These are phyloP conservation scores for Platycercus adscitus DNA, from an alignment of 2,113 vertebrate genomes.

Conservation along the genomic window DNA sequence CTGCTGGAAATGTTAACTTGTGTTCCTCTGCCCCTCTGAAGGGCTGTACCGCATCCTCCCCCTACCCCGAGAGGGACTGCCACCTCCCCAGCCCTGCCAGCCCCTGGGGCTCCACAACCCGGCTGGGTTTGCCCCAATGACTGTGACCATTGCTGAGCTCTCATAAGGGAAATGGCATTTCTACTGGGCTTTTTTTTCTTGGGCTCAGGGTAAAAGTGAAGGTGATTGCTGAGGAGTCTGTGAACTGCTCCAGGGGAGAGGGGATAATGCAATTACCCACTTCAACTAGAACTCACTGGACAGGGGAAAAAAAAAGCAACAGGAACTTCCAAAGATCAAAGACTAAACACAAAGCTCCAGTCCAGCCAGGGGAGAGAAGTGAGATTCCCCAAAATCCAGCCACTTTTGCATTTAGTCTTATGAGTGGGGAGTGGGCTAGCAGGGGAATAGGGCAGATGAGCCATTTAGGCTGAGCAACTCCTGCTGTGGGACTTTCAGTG, in stretches of 20 bases:
- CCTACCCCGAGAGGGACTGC: not conserved
- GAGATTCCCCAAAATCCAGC: not conserved
- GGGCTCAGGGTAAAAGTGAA: not conserved
- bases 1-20: not conserved
- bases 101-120: rapidly evolving
- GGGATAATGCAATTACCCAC: not conserved
- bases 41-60: not conserved
- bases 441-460: not conserved
- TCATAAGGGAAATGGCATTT: not conserved
- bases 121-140: rapidly evolving
- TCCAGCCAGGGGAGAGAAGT: not conserved
- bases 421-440: rapidly evolving
- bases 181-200: not conserved
- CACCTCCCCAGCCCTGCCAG: not conserved
- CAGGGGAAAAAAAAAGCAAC: not conserved
- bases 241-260: not conserved
- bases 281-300: not conserved
- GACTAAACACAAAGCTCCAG: not conserved
- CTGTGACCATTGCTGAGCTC: not conserved
- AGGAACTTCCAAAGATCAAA: constrained; percentile 6
- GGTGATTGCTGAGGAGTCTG: not conserved
- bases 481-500: not conserved
- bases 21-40: not conserved
- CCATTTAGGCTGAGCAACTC: not conserved
- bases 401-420: not conserved